Conservation (phyloP, 1,140 invertebrate genomes). For the Xylocopa sonorina region DNA sequence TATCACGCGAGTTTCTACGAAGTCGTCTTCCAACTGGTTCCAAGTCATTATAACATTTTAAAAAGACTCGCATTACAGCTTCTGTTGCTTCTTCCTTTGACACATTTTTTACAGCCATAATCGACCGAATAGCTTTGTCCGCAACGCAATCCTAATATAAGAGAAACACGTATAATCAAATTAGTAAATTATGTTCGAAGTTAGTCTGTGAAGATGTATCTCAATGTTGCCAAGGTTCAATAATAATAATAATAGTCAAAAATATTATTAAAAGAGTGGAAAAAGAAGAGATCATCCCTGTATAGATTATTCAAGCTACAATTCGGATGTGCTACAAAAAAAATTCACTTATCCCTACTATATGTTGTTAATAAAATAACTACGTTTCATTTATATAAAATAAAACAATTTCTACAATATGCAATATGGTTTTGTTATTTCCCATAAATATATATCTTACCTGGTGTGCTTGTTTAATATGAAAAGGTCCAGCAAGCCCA, state of each 20-base stretch:
- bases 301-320: too few species aligned
- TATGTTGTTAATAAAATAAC: neutral
- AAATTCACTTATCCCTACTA: too few species aligned
- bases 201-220: too few species aligned
- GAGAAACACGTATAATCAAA: conserved; percentile 1
- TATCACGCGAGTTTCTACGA: conserved; percentile 89
- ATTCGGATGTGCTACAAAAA: too few species aligned
- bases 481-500: conserved; percentile 89
- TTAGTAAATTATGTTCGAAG: neutral
- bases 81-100: conserved; percentile 86
- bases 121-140: conserved; percentile 91
- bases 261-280: too few species aligned
- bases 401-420: neutral
- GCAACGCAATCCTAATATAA: conserved; percentile 97
- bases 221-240: too few species aligned
- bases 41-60: conserved; percentile 95
- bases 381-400: neutral
- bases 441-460: conserved; percentile 75
- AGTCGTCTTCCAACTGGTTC: conserved; percentile 95
- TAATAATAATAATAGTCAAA: neutral
- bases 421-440: neutral
- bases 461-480: conserved; percentile 88
- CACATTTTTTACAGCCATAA: conserved; percentile 91
- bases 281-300: too few species aligned
- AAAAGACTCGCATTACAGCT: conserved; percentile 94